phyloP scores from a whole-genome alignment of 2,113 vertebrate genomes.

The Spheniscus mendiculus region DNA sequence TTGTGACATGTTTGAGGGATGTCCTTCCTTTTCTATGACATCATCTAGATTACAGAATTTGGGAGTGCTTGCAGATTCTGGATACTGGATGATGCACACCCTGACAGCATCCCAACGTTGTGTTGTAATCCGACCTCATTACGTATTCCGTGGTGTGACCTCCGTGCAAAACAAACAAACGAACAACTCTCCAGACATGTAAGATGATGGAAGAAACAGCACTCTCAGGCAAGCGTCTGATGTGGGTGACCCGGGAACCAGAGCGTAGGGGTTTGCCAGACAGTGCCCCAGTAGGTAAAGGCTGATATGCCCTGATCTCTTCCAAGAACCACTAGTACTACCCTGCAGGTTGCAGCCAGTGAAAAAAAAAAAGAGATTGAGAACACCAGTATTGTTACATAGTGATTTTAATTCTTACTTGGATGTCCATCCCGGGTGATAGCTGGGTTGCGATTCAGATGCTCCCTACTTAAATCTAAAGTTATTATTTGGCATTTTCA shows the following conservation, averaged over 20 bases:
- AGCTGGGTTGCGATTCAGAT: neutral
- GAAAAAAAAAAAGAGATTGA: neutral
- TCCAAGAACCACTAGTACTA: neutral
- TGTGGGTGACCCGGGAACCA: neutral
- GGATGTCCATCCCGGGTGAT: neutral
- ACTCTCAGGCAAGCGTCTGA: neutral
- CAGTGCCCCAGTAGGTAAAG: neutral
- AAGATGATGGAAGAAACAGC: neutral
- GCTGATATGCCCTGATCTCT: neutral
- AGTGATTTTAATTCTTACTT: neutral
- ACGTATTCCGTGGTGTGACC: neutral
- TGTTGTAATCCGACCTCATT: neutral
- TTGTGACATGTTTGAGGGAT: neutral
- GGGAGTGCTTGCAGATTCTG: neutral
- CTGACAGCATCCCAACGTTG: neutral
- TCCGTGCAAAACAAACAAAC: neutral
- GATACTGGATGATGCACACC: neutral
- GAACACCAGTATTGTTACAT: neutral
- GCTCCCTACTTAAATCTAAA: neutral
- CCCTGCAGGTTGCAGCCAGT: neutral
- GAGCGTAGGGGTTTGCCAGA: rapidly evolving
- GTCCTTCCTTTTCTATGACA: neutral
- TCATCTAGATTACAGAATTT: neutral
- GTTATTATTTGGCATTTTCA: neutral
- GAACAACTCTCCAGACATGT: neutral